Conservation (phyloP, 2,113 vertebrate genomes). For the Ranitomeya imitator region DNA sequence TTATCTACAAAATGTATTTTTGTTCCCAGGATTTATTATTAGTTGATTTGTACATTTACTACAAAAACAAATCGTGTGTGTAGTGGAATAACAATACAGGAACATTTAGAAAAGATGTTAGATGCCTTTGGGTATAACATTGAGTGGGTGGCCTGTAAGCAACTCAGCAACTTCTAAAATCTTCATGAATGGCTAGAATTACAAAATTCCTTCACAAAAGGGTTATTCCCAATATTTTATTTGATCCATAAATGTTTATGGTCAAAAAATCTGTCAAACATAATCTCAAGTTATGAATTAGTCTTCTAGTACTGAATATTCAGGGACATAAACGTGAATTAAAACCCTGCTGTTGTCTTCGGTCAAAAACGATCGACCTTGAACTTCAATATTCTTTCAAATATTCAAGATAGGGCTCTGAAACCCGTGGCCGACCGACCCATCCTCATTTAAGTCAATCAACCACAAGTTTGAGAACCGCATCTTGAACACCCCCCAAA, state of each 20-base stretch:
- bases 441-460: too few species aligned
- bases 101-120: not conserved
- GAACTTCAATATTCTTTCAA: too few species aligned
- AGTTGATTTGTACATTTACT: conserved; percentile 39
- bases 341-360: too few species aligned
- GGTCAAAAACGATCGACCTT: too few species aligned
- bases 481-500: too few species aligned
- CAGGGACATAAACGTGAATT: not conserved
- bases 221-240: not conserved
- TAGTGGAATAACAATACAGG: not conserved
- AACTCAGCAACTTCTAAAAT: not conserved
- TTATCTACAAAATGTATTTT: conserved; percentile 26
- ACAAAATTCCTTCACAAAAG: not conserved
- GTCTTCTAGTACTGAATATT: not conserved
- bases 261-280: not conserved
- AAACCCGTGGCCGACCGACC: too few species aligned
- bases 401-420: too few species aligned
- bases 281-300: not conserved
- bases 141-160: conserved; percentile 5
- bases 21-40: conserved; percentile 12
- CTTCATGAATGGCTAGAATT: not conserved
- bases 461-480: too few species aligned
- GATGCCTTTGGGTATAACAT: conserved; percentile 15
- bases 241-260: not conserved
- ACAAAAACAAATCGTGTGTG: conserved; percentile 20